Evolutionary conservation across 2,888 invertebrate species (phyloP).

Genomic region (Pyralis farinalis): DNA sequence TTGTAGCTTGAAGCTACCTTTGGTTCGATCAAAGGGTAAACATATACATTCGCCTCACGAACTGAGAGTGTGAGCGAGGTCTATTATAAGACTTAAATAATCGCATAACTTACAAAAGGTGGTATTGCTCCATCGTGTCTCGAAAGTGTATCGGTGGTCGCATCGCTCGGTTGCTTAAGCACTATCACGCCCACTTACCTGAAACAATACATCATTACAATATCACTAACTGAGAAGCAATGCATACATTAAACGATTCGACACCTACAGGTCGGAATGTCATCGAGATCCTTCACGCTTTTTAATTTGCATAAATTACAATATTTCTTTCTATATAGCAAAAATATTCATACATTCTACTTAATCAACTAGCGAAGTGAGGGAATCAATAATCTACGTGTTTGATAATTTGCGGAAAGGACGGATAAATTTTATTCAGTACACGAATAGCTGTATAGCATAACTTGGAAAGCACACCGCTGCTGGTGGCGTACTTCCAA

Average conservation of each 20-base stretch:
- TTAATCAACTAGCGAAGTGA: too few species aligned
- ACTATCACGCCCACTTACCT: conserved; percentile 69
- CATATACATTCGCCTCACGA: conserved; percentile 16
- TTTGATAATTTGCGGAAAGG: too few species aligned
- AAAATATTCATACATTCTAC: neutral
- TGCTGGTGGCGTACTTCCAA: conserved; percentile 17
- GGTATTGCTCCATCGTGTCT: conserved; percentile 53
- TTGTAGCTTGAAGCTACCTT: conserved; percentile 15
- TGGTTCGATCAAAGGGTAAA: conserved; percentile 31
- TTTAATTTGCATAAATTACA: conserved; percentile 3
- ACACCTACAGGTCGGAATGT: conserved; percentile 34
- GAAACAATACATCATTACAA: conserved; percentile 79
- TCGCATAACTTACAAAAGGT: conserved; percentile 49
- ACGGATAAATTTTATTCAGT: conserved; percentile 6
- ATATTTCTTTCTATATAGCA: too few species aligned
- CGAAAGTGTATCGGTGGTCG: conserved; percentile 54
- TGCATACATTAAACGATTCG: conserved; percentile 48
- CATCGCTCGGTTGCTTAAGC: conserved; percentile 52
- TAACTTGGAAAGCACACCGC: neutral
- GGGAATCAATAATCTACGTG: too few species aligned
- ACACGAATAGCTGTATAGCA: conserved; percentile 11
- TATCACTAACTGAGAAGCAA: conserved; percentile 58
- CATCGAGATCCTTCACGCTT: conserved; percentile 5
- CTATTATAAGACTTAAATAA: conserved; percentile 41
- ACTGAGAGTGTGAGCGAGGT: conserved; percentile 12